These are phyloP conservation scores for Onthophagus sagittarius DNA, from an alignment of 2,888 invertebrate species.

Conservation along the genomic window DNA sequence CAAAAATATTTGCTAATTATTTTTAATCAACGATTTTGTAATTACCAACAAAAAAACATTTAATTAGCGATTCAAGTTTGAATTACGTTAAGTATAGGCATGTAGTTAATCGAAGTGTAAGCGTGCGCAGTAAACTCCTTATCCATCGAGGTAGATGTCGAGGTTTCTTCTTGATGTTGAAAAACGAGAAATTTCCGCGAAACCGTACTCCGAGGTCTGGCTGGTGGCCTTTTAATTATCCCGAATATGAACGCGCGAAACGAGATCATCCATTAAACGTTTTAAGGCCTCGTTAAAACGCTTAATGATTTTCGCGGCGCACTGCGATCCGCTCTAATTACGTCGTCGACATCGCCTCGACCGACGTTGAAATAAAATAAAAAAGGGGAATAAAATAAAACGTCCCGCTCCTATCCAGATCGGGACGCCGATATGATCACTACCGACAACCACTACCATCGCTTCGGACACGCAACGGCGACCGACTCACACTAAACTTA, in stretches of 20 bases:
- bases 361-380: not conserved
- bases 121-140: not conserved
- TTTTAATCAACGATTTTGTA: too few species aligned
- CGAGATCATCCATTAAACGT: constrained; percentile 13
- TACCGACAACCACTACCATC: not conserved
- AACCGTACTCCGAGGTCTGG: not conserved
- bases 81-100: not conserved
- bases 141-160: not conserved
- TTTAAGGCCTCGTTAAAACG: constrained; percentile 12
- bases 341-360: not conserved
- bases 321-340: constrained; percentile 12
- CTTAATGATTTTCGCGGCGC: constrained; percentile 12
- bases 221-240: constrained; percentile 8
- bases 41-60: too few species aligned
- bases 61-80: not conserved
- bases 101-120: not conserved
- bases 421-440: not conserved
- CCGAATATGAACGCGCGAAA: constrained; percentile 4
- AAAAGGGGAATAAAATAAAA: not conserved
- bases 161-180: not conserved
- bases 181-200: not conserved
- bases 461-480: not conserved
- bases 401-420: not conserved
- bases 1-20: too few species aligned
- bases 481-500: not conserved